These are phyloP conservation scores for Drosophila sucinea DNA, from an alignment of 1,140 invertebrate species.

Conservation along the genomic window DNA sequence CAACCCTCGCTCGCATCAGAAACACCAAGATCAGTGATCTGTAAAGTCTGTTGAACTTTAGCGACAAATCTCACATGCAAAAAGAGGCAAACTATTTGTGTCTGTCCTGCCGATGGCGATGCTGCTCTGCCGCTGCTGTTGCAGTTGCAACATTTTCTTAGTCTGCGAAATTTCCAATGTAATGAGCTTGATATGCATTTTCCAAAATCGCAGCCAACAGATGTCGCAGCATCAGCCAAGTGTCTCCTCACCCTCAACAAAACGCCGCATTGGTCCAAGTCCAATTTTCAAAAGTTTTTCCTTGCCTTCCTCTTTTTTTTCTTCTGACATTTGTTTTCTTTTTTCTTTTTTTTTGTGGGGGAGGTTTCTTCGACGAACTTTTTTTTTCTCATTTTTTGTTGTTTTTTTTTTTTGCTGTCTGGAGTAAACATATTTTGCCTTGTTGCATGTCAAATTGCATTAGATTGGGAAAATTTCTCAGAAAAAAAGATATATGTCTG, in stretches of 20 bases:
- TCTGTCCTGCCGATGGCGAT: slow-evolving; percentile 8
- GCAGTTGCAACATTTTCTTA: slow-evolving; percentile 46
- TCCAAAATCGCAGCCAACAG: slow-evolving; percentile 67
- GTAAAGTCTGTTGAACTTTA: slow-evolving; percentile 74
- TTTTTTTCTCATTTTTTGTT: slow-evolving; percentile 2
- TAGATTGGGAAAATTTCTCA: slow-evolving; percentile 70
- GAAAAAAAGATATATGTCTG: slow-evolving; percentile 34
- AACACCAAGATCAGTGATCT: slow-evolving; percentile 47
- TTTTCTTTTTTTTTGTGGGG: slow-evolving; percentile 40
- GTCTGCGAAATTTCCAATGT: slow-evolving; percentile 72
- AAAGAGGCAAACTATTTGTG: slow-evolving; percentile 48
- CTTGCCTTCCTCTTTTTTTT: background rate
- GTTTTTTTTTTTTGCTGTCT: slow-evolving; percentile 20
- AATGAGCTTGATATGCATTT: slow-evolving; percentile 79
- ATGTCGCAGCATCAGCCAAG: slow-evolving; percentile 48
- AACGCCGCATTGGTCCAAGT: slow-evolving; percentile 52
- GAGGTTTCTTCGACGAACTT: slow-evolving; percentile 25
- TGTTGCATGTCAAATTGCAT: slow-evolving; percentile 79
- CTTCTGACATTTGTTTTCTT: background rate
- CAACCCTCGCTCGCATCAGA: background rate
- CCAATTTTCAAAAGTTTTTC: slow-evolving; percentile 24
- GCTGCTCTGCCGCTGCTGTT: slow-evolving; percentile 6
- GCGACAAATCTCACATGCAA: slow-evolving; percentile 38
- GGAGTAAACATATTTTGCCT: slow-evolving; percentile 37
- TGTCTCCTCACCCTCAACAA: slow-evolving; percentile 37